These are phyloP conservation scores for Enteromius argenteus DNA, from an alignment of 2,797 vertebrate species.

Conservation along the genomic window DNA sequence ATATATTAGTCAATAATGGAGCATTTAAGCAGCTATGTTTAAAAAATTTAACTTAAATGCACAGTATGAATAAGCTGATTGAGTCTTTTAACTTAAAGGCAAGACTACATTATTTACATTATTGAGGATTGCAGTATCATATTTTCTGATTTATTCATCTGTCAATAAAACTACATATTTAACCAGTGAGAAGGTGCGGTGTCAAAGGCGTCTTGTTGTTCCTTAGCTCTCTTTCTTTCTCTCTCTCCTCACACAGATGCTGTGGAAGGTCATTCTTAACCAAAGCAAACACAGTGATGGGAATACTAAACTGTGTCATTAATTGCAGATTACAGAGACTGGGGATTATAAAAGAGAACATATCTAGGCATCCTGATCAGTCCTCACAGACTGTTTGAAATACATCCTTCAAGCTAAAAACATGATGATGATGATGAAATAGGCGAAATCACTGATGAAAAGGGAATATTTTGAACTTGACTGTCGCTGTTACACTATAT, in stretches of 20 bases:
- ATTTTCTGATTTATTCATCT: background rate
- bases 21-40: background rate
- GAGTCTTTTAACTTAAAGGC: background rate
- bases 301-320: slow-evolving; percentile 60
- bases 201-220: slow-evolving; percentile 8
- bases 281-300: slow-evolving; percentile 53
- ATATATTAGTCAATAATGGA: background rate
- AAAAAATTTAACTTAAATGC: background rate
- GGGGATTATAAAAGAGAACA: slow-evolving; percentile 39
- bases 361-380: background rate
- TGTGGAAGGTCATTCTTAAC: slow-evolving; percentile 63
- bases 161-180: slow-evolving; percentile 1
- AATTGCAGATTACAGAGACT: slow-evolving; percentile 48
- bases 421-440: slow-evolving; percentile 1
- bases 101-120: background rate
- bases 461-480: background rate
- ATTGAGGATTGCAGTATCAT: background rate
- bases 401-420: slow-evolving; percentile 20
- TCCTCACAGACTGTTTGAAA: slow-evolving; percentile 29
- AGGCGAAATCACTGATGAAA: background rate
- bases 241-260: slow-evolving; percentile 60
- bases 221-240: slow-evolving; percentile 11
- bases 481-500: background rate
- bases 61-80: background rate
- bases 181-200: background rate